Evolutionary conservation across 2,888 invertebrate species (phyloP).

Genomic region (Megamerina dolium): DNA sequence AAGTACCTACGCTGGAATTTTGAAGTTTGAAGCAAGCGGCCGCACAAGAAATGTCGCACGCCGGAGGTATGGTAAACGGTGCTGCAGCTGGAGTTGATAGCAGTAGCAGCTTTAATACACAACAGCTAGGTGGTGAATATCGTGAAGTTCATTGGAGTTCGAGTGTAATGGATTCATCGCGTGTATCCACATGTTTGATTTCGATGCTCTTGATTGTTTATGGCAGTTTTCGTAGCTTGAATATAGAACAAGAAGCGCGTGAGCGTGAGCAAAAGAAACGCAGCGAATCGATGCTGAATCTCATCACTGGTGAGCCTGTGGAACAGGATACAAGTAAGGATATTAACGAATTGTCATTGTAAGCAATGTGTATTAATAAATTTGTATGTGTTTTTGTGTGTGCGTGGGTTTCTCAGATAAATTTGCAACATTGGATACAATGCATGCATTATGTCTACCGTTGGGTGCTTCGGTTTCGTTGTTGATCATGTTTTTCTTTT

Average conservation of each 20-base stretch:
- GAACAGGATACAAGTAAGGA: constrained; percentile 52
- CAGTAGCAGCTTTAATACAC: constrained; percentile 28
- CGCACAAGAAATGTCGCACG: constrained; percentile 42
- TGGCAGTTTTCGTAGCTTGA: constrained; percentile 92
- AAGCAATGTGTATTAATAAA: constrained; percentile 1
- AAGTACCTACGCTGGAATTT: no score
- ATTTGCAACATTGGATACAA: constrained; percentile 91
- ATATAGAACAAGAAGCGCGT: constrained; percentile 92
- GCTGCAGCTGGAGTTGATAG: constrained; percentile 27
- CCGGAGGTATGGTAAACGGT: constrained; percentile 26
- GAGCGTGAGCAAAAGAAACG: constrained; percentile 70
- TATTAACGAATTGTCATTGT: constrained; percentile 6
- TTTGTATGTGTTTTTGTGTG: neutral
- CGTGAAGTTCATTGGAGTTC: constrained; percentile 79
- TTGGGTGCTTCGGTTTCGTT: constrained; percentile 92
- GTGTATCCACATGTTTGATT: constrained; percentile 94
- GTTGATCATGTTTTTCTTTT: constrained; percentile 97
- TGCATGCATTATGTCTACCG: constrained; percentile 95
- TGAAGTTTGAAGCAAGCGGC: no score
- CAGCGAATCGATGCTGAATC: constrained; percentile 55
- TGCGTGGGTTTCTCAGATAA: constrained; percentile 51
- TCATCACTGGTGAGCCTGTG: constrained; percentile 48
- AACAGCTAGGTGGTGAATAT: constrained; percentile 41
- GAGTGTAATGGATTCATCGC: constrained; percentile 94
- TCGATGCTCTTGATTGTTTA: constrained; percentile 96